phyloP scores from a whole-genome alignment of 2,888 invertebrate genomes.

The Oscheius sp. region DNA sequence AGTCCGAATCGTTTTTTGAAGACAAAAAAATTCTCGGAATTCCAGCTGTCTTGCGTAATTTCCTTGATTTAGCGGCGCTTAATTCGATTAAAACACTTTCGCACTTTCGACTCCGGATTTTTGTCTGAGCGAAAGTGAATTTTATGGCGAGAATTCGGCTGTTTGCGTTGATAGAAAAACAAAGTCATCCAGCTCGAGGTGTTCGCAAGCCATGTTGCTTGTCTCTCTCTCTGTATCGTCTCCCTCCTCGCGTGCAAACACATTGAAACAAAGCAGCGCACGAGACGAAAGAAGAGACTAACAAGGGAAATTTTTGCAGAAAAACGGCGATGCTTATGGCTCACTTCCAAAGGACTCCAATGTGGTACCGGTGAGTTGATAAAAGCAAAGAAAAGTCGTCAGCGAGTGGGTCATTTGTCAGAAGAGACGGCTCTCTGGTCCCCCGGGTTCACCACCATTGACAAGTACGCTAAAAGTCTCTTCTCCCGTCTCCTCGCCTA shows the following conservation, averaged over 20 bases:
- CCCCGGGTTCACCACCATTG: constrained; percentile 26
- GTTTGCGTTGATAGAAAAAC: neutral
- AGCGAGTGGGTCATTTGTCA: constrained; percentile 21
- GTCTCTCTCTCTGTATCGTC: neutral
- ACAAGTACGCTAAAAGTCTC: constrained; percentile 24
- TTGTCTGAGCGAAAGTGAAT: neutral
- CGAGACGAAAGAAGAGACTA: neutral
- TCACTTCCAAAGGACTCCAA: constrained; percentile 8
- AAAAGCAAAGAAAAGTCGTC: constrained; percentile 21
- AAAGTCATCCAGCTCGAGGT: neutral
- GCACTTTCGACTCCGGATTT: neutral
- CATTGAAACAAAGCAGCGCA: constrained; percentile 15
- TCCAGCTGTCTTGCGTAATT: neutral
- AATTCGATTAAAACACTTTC: constrained; percentile 22
- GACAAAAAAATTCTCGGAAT: neutral
- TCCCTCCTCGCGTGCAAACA: constrained; percentile 5
- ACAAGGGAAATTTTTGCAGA: constrained; percentile 1
- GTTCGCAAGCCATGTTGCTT: constrained; percentile 1
- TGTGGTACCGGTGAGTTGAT: constrained; percentile 27
- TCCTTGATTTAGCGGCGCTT: neutral
- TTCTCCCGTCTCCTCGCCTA: neutral
- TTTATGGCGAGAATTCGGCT: constrained; percentile 10
- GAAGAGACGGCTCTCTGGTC: constrained; percentile 6
- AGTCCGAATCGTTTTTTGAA: neutral
- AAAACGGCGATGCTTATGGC: constrained; percentile 10